These are phyloP conservation scores for Thinocorus orbignyianus DNA, from an alignment of 2,113 vertebrate species.

Conservation along the genomic window DNA sequence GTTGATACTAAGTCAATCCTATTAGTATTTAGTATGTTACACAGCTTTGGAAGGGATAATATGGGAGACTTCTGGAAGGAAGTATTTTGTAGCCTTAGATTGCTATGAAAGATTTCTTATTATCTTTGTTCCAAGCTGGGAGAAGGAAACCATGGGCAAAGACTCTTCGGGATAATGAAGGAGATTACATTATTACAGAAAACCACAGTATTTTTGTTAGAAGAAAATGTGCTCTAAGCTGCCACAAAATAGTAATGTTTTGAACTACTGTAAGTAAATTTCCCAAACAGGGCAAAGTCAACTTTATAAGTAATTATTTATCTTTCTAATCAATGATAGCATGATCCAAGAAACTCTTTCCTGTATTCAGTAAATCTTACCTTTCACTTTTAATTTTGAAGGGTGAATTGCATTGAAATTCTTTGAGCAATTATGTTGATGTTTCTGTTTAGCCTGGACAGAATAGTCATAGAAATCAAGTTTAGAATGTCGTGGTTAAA, in stretches of 20 bases:
- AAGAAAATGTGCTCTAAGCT: neutral
- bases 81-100: neutral
- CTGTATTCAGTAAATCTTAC: neutral
- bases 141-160: neutral
- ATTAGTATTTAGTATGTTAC: constrained; percentile 12
- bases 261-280: neutral
- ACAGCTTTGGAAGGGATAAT: constrained; percentile 30
- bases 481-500: neutral
- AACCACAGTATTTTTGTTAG: neutral
- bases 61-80: neutral
- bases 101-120: neutral
- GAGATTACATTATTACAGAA: neutral
- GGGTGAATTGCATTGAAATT: neutral
- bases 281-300: neutral
- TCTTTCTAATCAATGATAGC: neutral
- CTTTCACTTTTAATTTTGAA: neutral
- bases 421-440: neutral
- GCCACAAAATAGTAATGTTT: neutral
- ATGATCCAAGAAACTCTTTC: neutral
- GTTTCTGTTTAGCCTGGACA: neutral
- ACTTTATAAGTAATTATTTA: neutral
- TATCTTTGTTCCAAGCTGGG: neutral
- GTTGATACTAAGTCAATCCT: constrained; percentile 45
- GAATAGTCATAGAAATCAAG: neutral
- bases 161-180: neutral